These are phyloP conservation scores for Dendrolimus houi DNA, from an alignment of 2,888 invertebrate species.

Conservation along the genomic window DNA sequence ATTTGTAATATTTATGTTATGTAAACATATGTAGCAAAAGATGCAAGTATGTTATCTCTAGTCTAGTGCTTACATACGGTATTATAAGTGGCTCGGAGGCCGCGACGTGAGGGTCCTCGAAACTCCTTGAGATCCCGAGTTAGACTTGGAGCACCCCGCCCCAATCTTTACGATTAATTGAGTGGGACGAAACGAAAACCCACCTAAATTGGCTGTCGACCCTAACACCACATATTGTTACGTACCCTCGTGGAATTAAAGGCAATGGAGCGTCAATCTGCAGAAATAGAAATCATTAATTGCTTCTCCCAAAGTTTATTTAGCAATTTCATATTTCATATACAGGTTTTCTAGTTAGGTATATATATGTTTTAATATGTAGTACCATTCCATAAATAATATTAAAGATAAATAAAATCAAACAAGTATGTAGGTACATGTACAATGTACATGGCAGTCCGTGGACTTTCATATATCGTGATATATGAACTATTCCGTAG, in stretches of 20 bases:
- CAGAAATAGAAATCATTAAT: too few relatives aligned
- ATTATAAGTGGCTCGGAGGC: slow-evolving; percentile 22
- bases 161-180: slow-evolving; percentile 50
- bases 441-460: too few relatives aligned
- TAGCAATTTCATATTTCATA: too few relatives aligned
- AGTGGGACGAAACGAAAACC: slow-evolving; percentile 37
- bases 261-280: too few relatives aligned
- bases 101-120: slow-evolving; percentile 25
- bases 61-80: slow-evolving; percentile 3
- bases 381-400: too few relatives aligned
- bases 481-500: too few relatives aligned
- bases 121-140: slow-evolving; percentile 21
- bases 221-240: slow-evolving; percentile 15
- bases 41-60: slow-evolving; percentile 6
- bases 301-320: too few relatives aligned
- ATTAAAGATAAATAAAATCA: too few relatives aligned
- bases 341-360: too few relatives aligned
- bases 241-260: slow-evolving; percentile 5
- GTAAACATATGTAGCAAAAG: slow-evolving; percentile 3
- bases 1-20: background rate
- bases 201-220: slow-evolving; percentile 37
- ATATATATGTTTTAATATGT: too few relatives aligned
- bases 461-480: too few relatives aligned
- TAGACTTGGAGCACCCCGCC: slow-evolving; percentile 18
- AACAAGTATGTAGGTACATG: too few relatives aligned